phyloP scores from a whole-genome alignment of 1,140 invertebrate species.

The Achroia grisella region DNA sequence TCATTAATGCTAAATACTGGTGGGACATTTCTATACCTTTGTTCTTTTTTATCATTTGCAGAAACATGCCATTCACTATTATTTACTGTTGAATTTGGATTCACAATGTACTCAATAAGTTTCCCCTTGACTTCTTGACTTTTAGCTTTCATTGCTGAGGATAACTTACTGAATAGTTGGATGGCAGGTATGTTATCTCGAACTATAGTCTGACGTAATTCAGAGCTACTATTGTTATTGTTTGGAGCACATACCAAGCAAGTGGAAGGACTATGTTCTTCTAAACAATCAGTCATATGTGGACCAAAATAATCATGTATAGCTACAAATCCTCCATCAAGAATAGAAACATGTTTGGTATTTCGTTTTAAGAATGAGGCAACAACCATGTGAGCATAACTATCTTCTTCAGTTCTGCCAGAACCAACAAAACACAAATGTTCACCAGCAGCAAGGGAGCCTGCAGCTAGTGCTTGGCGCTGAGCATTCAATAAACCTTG shows the following conservation, averaged over 20 bases:
- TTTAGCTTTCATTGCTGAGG: conserved; percentile 89
- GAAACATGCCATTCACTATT: conserved; percentile 85
- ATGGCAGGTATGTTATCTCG: conserved; percentile 68
- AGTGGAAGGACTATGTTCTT: conserved; percentile 85
- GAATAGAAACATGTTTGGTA: conserved; percentile 92
- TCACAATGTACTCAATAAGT: conserved; percentile 94
- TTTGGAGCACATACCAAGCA: conserved; percentile 87
- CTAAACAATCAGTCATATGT: conserved; percentile 84
- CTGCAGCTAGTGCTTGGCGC: conserved; percentile 89
- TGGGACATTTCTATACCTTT: conserved; percentile 90
- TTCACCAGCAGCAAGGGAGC: conserved; percentile 93
- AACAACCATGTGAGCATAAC: conserved; percentile 98
- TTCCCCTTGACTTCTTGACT: conserved; percentile 94
- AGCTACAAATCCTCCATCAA: conserved; percentile 93
- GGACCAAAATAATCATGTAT: conserved; percentile 90
- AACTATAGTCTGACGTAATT: conserved; percentile 34
- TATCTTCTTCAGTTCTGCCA: conserved; percentile 95
- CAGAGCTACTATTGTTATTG: conserved; percentile 61
- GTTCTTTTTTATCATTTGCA: conserved; percentile 86
- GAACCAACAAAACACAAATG: conserved; percentile 98
- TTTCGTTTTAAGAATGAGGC: conserved; percentile 97
- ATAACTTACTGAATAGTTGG: conserved; percentile 85
- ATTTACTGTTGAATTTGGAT: conserved; percentile 79
- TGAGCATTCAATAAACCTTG: conserved; percentile 94
- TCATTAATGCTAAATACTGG: conserved; percentile 97